Evolutionary conservation across 2,113 vertebrate genomes (phyloP).

Genomic region (Notechis scutatus): DNA sequence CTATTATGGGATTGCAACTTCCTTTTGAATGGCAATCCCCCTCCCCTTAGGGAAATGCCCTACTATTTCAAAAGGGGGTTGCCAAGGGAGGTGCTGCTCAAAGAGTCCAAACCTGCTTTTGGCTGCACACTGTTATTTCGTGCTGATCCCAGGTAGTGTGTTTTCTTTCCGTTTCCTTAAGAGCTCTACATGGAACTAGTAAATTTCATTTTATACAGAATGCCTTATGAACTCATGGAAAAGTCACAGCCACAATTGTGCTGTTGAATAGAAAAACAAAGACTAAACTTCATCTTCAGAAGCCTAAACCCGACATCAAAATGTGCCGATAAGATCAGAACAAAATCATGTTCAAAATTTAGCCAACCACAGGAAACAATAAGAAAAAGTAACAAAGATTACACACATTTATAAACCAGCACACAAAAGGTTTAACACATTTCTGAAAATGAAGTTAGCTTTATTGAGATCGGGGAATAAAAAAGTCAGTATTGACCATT

Average conservation of each 20-base stretch:
- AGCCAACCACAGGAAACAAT: conserved; percentile 81
- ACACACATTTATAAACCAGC: conserved; percentile 84
- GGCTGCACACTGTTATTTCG: neutral
- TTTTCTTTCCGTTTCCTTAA: conserved; percentile 76
- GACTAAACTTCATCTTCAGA: conserved; percentile 86
- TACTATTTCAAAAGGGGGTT: neutral
- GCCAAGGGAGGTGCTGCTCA: neutral
- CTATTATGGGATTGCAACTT: neutral
- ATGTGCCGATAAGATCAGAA: conserved; percentile 87
- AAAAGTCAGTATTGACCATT: conserved; percentile 84
- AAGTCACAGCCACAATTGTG: conserved; percentile 85
- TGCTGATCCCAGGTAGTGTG: conserved; percentile 63
- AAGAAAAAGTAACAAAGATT: conserved; percentile 90
- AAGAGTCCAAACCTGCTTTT: neutral
- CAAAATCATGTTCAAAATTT: conserved; percentile 78
- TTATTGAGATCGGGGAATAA: conserved; percentile 81
- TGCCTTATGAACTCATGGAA: conserved; percentile 87
- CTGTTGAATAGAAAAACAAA: conserved; percentile 84
- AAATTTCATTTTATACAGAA: conserved; percentile 89
- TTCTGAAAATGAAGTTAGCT: conserved; percentile 88
- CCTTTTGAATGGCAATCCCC: neutral
- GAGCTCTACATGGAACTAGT: conserved; percentile 88
- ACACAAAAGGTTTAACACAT: conserved; percentile 84
- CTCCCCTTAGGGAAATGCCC: neutral
- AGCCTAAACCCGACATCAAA: conserved; percentile 84